phyloP scores from a whole-genome alignment of 2,113 vertebrate species.

The Progne subis region DNA sequence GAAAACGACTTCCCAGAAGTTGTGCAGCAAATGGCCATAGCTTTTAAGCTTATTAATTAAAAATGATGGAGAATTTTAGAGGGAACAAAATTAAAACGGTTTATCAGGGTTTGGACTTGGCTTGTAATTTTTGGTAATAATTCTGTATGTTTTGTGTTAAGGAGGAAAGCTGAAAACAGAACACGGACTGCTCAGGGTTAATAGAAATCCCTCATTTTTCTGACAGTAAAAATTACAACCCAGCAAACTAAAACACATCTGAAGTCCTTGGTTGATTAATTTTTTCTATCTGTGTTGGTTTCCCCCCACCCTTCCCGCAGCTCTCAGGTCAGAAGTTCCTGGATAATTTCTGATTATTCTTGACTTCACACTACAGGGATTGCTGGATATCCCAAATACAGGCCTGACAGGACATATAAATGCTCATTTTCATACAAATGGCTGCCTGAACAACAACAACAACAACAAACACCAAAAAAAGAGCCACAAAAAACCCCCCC shows the following conservation, averaged over 20 bases:
- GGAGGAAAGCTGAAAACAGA: not conserved
- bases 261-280: not conserved
- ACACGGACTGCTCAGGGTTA: not conserved
- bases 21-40: not conserved
- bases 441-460: not conserved
- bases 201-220: not conserved
- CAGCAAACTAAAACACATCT: not conserved
- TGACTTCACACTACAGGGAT: not conserved
- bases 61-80: not conserved
- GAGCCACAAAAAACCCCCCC: too few species aligned
- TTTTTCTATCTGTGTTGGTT: not conserved
- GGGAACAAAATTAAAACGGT: not conserved
- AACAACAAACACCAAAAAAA: too few species aligned
- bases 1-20: not conserved
- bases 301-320: too few species aligned
- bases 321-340: not conserved
- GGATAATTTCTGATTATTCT: not conserved
- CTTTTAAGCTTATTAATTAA: not conserved
- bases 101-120: not conserved
- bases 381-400: not conserved
- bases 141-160: not conserved
- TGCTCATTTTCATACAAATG: not conserved
- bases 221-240: not conserved
- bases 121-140: not conserved
- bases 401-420: not conserved